Evolutionary conservation across 2,797 vertebrate genomes (phyloP), one percentile per base, ranked within the genome.

Genomic region (Phylloscopus collybita): DNA sequence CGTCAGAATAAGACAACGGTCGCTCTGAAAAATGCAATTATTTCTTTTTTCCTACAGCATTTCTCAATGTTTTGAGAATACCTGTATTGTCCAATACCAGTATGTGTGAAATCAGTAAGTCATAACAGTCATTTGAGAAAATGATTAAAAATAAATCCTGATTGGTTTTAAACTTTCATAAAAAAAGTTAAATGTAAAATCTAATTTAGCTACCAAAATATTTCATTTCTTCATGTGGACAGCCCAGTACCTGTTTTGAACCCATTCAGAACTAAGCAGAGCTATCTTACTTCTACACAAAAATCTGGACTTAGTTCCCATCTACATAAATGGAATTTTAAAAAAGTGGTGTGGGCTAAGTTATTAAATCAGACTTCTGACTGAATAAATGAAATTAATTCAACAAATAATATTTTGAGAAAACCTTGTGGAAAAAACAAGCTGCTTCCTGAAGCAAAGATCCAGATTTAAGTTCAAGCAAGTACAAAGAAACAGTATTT

Each of bases 1-100:
- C 99, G 84, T 99, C 99, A 87, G 99, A 99, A 98, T 99, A 99
- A 98, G 99, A 98, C 99, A 99, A 98, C 95, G 99, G 98, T 98
- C 99, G 98, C 97, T 99, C 99, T 99, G 97, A 17, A 79, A 98
- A 87, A 84, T 7, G 6, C 15, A 49, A 60, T 36, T 13, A 23
- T 30, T 85, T 36, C 27, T 7, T 45, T 79, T 45, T 30, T 16
- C 50, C 88, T 65, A 29, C 53, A 69, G 32, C 32, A 90, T 38
- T 80, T 54, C 44, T 81, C 66, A 79, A 8, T 44, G 34, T 34
- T 34, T 34, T 34, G 34, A 34, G 34, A 90, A 15, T 3, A 34
- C 1, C 32, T 40, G 5, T 25, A 25, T 9, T 57, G 40, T 19
- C 66, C 61, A 40, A 50, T n/a, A 47, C 0, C 0, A 8, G 4